Conservation (phyloP, 1,140 invertebrate species). For the Rhyacophila brunnea region DNA sequence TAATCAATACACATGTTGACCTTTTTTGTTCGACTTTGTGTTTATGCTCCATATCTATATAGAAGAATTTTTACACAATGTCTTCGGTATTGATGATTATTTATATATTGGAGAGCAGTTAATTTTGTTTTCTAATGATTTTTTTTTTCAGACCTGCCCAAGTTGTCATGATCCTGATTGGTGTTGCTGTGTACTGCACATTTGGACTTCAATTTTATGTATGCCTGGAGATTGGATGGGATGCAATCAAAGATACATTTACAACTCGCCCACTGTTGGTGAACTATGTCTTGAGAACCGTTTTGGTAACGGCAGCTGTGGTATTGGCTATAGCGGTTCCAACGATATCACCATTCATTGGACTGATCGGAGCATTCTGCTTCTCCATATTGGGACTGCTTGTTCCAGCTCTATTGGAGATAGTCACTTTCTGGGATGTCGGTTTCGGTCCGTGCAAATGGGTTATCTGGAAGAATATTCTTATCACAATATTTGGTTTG, state of each 20-base stretch:
- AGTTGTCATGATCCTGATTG: conserved; percentile 83
- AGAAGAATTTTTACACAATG: too few species aligned
- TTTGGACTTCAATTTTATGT: conserved; percentile 97
- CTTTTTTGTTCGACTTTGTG: too few species aligned
- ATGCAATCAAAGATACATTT: conserved; percentile 68
- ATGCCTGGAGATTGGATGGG: conserved; percentile 81
- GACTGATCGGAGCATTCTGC: conserved; percentile 90
- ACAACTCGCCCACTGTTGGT: conserved; percentile 65
- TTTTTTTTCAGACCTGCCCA: conserved; percentile 71
- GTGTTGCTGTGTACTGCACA: conserved; percentile 85
- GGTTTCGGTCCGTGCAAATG: conserved; percentile 70
- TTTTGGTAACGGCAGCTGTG: conserved; percentile 65
- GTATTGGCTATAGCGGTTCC: conserved; percentile 83
- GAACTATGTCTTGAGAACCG: conserved; percentile 75
- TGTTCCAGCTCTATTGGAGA: conserved; percentile 85
- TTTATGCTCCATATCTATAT: too few species aligned
- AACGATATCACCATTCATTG: conserved; percentile 86
- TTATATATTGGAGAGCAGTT: too few species aligned
- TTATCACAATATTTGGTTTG: conserved; percentile 71
- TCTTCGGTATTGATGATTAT: too few species aligned
- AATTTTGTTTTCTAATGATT: not conserved
- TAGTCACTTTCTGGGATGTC: conserved; percentile 74
- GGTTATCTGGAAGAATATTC: conserved; percentile 76
- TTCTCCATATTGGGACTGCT: conserved; percentile 92
- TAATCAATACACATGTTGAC: too few species aligned